phyloP scores from a whole-genome alignment of 2,113 vertebrate genomes.

The Rhodinocichla rosea region DNA sequence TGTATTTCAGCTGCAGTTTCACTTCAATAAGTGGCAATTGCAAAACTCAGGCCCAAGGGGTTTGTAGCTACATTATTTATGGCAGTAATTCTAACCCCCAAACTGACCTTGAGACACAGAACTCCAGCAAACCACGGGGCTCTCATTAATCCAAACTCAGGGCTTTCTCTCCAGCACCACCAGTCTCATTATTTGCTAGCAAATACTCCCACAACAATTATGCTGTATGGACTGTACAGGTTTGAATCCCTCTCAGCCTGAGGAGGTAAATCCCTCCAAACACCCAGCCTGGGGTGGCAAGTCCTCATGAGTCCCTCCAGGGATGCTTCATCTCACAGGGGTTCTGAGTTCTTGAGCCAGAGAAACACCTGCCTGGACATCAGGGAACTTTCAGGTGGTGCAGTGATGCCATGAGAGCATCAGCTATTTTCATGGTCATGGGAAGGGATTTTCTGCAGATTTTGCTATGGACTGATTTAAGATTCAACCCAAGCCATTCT shows the following conservation, averaged over 20 bases:
- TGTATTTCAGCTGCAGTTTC: neutral
- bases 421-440: neutral
- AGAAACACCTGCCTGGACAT: neutral
- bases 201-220: constrained; percentile 4
- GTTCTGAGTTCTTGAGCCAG: neutral
- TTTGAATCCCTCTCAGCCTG: neutral
- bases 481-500: neutral
- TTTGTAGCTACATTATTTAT: constrained; percentile 64
- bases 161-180: neutral
- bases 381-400: neutral
- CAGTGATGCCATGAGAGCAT: neutral
- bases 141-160: constrained; percentile 22
- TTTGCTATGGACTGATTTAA: neutral
- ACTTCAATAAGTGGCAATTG: neutral
- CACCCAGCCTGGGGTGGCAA: neutral
- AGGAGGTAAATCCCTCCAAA: neutral
- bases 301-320: neutral
- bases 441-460: neutral
- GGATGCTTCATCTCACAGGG: neutral
- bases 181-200: neutral
- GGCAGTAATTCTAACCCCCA: constrained; percentile 44
- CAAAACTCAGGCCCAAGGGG: neutral
- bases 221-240: neutral
- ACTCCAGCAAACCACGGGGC: constrained; percentile 28
- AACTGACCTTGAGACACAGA: constrained; percentile 44